Conservation (phyloP, 2,797 vertebrate genomes). For the Lepus oiostolus region DNA sequence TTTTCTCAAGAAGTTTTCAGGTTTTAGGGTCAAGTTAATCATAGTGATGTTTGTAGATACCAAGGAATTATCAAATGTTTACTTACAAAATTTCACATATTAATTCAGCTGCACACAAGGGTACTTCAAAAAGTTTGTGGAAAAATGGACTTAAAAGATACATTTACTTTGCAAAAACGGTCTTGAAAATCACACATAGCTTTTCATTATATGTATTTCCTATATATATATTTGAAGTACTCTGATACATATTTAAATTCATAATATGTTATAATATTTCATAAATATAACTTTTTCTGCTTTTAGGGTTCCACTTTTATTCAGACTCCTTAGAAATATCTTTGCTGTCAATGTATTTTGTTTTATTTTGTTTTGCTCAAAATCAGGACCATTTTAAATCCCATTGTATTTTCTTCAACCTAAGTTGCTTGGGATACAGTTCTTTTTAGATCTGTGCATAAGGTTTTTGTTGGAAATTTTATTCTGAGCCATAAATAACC, state of each 20-base stretch:
- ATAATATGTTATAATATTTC: background rate
- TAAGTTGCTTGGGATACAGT: background rate
- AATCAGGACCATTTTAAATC: background rate
- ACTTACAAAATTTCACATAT: slow-evolving; percentile 7
- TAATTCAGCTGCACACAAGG: background rate
- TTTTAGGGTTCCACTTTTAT: background rate
- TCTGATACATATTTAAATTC: slow-evolving; percentile 1
- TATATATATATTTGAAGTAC: too few relatives aligned
- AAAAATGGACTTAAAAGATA: too few relatives aligned
- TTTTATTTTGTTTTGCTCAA: background rate
- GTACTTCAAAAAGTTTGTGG: too few relatives aligned
- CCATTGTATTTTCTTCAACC: background rate
- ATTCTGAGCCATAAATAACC: background rate
- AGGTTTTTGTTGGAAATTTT: slow-evolving; percentile 15
- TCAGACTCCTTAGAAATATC: background rate
- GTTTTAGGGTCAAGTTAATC: background rate
- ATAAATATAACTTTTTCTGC: background rate
- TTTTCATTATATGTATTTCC: too few relatives aligned
- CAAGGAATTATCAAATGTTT: background rate
- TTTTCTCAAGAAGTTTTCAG: slow-evolving; percentile 5
- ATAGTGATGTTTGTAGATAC: background rate
- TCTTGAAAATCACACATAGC: too few relatives aligned
- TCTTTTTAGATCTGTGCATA: background rate
- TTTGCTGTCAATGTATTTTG: background rate
- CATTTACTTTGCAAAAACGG: too few relatives aligned